Evolutionary conservation across 2,888 invertebrate species (phyloP), one percentile per base, ranked within the genome.

Genomic region (Trachelus stipa): DNA sequence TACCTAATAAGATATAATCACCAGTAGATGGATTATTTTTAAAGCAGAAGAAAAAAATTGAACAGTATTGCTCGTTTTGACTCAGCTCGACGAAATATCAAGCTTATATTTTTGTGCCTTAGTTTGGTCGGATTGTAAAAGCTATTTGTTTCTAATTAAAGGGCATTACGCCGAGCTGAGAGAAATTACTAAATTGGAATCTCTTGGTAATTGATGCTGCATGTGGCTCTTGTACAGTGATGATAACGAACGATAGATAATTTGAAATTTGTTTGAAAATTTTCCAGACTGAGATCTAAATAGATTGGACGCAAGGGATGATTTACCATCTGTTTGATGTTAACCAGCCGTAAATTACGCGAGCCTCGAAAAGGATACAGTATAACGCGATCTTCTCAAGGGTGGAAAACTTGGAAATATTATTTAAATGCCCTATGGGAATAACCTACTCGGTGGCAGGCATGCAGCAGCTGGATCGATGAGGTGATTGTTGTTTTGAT

Each of bases 391-490:
- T 71, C 3, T 71, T 34, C 31, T 30, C 9, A 15, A 31, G 71
- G 23, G 9, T 56, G 56, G 56, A 56, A 56, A 56, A 56, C 56
- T 56, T 56, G 56, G 23, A 56, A 56, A 23, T 81, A 81, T 83
- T 81, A 81, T 73, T 77, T 81, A 74, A 23, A 76, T 76, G 75
- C 68, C 34, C 73, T 69, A 74, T 73, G 71, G 68, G 34, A 73
- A 77, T 74, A 81, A 87, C 87, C 87, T 89, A 90, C 86, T 90
- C 88, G 76, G 88, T 81, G 79, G 84, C 85, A 69, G 91, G 88
- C 90, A 91, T 90, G 83, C 91, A 91, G 81, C 91, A 91, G 82
- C 89, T 91, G 34, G 90, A 87, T 80, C 91, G 90, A 78, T 91
- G 88, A 30, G 88, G 84, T 34, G 88, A 90, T 79, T 90, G 90